Evolutionary conservation across 35 echinoderm and acorn worm species (phyloP), one percentile per base, ranked within the genome.

Genomic region (Nesometra sesokonis): DNA sequence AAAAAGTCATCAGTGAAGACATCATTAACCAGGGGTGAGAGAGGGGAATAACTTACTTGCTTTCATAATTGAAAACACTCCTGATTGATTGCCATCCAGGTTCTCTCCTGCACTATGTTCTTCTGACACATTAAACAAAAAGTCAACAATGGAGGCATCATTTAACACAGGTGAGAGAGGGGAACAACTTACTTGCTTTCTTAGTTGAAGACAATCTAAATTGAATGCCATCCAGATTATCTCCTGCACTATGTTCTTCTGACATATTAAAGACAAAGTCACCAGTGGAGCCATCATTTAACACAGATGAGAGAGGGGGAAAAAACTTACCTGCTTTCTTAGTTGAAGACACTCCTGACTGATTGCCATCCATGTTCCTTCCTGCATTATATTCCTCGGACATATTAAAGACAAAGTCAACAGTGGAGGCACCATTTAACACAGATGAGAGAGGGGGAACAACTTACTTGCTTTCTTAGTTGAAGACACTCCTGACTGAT

Each of bases 381-480:
- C 11, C 32, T 35, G 0, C 7, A 33, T 34, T 34, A 33, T 81
- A 11, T 32, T 81, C 80, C 17, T 81, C 80, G 11, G 30, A 19
- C 5, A 7, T 32, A 81, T 4, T 43, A 43, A 43, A 43, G 39
- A 43, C 39, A 43, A 15, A 43, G 15, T 57, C 39, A 33, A 46
- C 31, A 21, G 67, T 77, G 2, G 89, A 83, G 5, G 29, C 30
- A 23, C 85, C 80, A 46, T 93, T n/a, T n/a, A n/a, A n/a, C n/a
- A n/a, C n/a, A n/a, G n/a, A n/a, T n/a, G n/a, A n/a, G n/a, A n/a
- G n/a, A n/a, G n/a, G n/a, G n/a, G n/a, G n/a, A n/a, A n/a, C n/a
- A n/a, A n/a, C n/a, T n/a, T n/a, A n/a, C n/a, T n/a, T 35, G 34
- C 0, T 37, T 36, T 83, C 36, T 37, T 39, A 5, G 32, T 35